Evolutionary conservation across 2,888 invertebrate genomes (phyloP).

Genomic region (Coleophora deauratella): DNA sequence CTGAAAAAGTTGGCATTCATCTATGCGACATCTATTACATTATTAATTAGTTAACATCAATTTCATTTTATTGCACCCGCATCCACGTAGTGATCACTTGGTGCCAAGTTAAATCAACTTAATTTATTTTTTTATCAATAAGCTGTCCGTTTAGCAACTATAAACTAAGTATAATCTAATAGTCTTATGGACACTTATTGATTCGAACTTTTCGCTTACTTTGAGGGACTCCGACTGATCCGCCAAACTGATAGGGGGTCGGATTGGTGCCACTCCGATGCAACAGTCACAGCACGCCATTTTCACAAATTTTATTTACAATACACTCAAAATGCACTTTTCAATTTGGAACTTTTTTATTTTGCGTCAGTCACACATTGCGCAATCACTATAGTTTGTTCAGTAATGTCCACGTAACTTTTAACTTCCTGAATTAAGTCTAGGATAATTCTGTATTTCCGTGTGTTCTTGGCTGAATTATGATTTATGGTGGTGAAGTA

Average conservation of each 20-base stretch:
- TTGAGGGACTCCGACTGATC: conserved; percentile 83
- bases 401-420: conserved; percentile 13
- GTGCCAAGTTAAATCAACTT: too few species aligned
- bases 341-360: conserved; percentile 29
- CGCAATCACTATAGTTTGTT: conserved; percentile 40
- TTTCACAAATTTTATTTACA: conserved; percentile 26
- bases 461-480: conserved; percentile 22
- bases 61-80: too few species aligned
- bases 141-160: too few species aligned
- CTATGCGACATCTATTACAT: not conserved
- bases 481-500: conserved; percentile 20
- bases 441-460: conserved; percentile 23
- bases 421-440: conserved; percentile 6
- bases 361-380: conserved; percentile 34
- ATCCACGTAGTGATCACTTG: too few species aligned
- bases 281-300: conserved; percentile 81
- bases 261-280: conserved; percentile 79
- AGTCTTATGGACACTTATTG: too few species aligned
- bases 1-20: conserved; percentile 24
- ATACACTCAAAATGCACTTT: conserved; percentile 45
- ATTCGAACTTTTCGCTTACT: conserved; percentile 74
- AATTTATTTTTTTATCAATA: too few species aligned
- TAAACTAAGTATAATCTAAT: too few species aligned
- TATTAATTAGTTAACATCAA: not conserved
- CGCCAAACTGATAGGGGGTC: conserved; percentile 83